Percentiles rank a stretch among this genome's conserved stretches.
phyloP scores from a whole-genome alignment of 64 coral and sea anemone genomes.

The Stichodactyla helianthus region DNA sequence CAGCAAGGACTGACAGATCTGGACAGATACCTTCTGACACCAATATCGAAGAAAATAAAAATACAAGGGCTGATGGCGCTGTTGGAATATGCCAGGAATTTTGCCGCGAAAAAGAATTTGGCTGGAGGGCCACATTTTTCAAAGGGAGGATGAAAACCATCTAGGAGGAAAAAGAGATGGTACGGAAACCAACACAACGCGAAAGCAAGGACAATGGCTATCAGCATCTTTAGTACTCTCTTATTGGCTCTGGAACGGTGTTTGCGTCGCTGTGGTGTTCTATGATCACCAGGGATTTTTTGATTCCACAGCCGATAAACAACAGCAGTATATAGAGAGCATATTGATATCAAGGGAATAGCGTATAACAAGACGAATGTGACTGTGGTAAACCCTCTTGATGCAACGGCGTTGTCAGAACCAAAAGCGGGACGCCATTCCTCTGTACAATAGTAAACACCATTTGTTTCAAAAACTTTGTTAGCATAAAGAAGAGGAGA shows the following conservation, averaged over 20 bases:
- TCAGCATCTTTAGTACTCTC: conserved; percentile 46
- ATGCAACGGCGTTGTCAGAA: not conserved
- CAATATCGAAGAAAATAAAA: conserved; percentile 32
- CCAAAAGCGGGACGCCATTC: conserved; percentile 40
- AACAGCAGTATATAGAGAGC: conserved; percentile 19
- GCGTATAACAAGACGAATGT: conserved; percentile 36
- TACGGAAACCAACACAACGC: conserved; percentile 53
- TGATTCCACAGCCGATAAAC: conserved; percentile 30
- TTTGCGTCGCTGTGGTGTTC: not conserved
- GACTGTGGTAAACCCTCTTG: conserved; percentile 22
- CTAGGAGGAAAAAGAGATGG: conserved; percentile 36
- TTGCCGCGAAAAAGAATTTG: conserved; percentile 8
- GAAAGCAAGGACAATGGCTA: conserved; percentile 47
- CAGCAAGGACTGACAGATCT: not conserved
- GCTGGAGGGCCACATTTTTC: conserved; percentile 6
- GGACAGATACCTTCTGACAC: conserved; percentile 1
- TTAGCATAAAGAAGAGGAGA: conserved; percentile 73
- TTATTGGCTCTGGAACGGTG: conserved; percentile 8
- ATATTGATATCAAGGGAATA: not conserved
- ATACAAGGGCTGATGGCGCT: conserved; percentile 59
- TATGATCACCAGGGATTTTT: conserved; percentile 24
- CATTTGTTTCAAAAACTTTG: conserved; percentile 23
- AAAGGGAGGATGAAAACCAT: not conserved
- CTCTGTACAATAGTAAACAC: conserved; percentile 39
- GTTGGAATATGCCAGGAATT: conserved; percentile 29